phyloP scores from a whole-genome alignment of 1,140 invertebrate genomes.

The Thrips palmi region DNA sequence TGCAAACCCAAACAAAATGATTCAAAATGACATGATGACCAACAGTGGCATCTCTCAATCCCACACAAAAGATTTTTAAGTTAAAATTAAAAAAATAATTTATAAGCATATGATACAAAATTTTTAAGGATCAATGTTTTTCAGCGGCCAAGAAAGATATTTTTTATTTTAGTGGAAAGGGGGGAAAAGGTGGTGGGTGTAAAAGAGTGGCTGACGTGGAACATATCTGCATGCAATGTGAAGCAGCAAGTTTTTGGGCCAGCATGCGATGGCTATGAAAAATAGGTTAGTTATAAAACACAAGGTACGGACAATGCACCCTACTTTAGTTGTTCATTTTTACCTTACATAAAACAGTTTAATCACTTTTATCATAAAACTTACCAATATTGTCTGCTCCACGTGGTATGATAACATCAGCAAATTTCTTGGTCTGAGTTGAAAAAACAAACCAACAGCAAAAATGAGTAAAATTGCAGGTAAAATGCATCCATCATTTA shows the following conservation, averaged over 20 bases:
- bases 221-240: no score
- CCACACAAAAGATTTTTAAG: no score
- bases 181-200: no score
- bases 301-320: conserved; percentile 1
- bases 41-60: no score
- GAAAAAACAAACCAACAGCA: neutral
- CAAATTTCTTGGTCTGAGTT: conserved; percentile 92
- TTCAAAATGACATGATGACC: conserved; percentile 2
- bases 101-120: no score
- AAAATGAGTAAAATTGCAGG: conserved; percentile 3
- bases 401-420: conserved; percentile 95
- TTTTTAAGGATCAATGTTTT: no score
- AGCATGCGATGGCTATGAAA: no score
- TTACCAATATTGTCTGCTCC: conserved; percentile 91
- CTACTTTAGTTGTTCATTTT: conserved; percentile 9
- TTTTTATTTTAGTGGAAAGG: no score
- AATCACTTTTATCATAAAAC: conserved; percentile 18
- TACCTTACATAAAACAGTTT: conserved; percentile 6
- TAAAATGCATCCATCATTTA: no score
- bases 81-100: no score
- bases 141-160: no score
- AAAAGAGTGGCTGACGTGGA: no score
- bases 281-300: conserved; percentile 8
- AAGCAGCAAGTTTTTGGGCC: conserved; percentile 5
- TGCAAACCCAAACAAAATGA: conserved; percentile 49